Evolutionary conservation across 2,113 vertebrate species (phyloP), one percentile per base, ranked within the genome.

Genomic region (Drymodes brunneopygia): DNA sequence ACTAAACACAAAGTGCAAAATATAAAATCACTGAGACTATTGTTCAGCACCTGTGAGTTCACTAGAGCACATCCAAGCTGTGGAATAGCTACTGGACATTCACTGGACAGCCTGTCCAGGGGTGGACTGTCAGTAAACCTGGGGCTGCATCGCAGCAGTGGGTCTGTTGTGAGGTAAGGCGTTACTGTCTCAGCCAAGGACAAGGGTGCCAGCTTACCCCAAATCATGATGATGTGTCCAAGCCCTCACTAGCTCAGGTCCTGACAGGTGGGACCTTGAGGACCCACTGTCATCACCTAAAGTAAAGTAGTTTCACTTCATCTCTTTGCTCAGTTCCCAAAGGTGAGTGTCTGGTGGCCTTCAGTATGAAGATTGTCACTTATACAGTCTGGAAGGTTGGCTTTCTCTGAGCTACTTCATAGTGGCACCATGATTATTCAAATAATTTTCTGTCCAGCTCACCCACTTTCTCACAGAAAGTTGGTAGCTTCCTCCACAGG

Each of bases 331-430:
- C 38, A 29, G 11, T 35, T 85, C n/a, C 15, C 27, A 31, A 31
- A 73, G 33, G 10, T 28, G 21, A 36, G 22, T 47, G 35, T 38
- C 70, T 50, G 24, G 56, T 56, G 40, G 38, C 15, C n/a, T 65
- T 66, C 31, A 25, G 22, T 16, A 22, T 28, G 29, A 66, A 47
- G 15, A 35, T 14, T 58, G 22, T 44, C 19, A 33, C 10, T 56
- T 58, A 6, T 0, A 5, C 0, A 0, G 6, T 45, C 53, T 75
- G 23, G 13, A 72, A 51, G 7, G 11, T 2, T 92, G 42, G 19
- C 6, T 93, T 72, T 35, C n/a, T 83, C 62, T 73, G 40, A 33
- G 10, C 28, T 81, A 3, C 17, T 86, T 75, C 6, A 38, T 18
- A 19, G 35, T 84, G 38, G 21, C 25, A 78, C 3, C 12, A 33